phyloP scores from a whole-genome alignment of 2,888 invertebrate genomes.

The Mythimna loreyi region DNA sequence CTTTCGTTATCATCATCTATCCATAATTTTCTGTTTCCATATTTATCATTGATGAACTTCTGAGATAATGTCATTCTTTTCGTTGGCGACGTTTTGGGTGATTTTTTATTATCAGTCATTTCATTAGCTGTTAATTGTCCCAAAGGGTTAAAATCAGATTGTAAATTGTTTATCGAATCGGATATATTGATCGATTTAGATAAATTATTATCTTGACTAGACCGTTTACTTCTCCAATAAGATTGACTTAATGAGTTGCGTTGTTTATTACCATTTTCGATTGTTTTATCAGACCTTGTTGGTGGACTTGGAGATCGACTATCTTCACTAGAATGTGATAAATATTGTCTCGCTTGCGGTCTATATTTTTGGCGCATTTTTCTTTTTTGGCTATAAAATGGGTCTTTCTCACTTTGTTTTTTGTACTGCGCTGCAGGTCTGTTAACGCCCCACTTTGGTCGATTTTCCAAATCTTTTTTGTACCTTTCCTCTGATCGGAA shows the following conservation, averaged over 20 bases:
- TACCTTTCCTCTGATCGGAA: conserved; percentile 89
- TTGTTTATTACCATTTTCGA: conserved; percentile 80
- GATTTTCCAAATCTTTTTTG: conserved; percentile 91
- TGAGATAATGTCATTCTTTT: conserved; percentile 87
- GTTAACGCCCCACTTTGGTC: conserved; percentile 95
- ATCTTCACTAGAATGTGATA: conserved; percentile 92
- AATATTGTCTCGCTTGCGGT: conserved; percentile 89
- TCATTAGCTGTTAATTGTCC: conserved; percentile 85
- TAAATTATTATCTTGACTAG: conserved; percentile 80
- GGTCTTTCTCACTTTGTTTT: conserved; percentile 97
- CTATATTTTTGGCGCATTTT: conserved; percentile 93
- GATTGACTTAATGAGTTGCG: conserved; percentile 88
- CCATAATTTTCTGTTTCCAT: conserved; percentile 88
- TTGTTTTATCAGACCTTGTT: conserved; percentile 80
- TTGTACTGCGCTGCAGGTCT: conserved; percentile 95
- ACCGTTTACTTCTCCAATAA: conserved; percentile 87
- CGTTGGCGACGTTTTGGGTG: conserved; percentile 80
- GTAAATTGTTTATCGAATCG: conserved; percentile 80
- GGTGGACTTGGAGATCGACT: conserved; percentile 91
- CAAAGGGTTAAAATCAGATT: conserved; percentile 88
- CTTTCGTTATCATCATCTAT: conserved; percentile 82
- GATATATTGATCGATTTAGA: conserved; percentile 76
- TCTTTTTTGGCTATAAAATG: conserved; percentile 94
- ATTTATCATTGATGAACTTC: conserved; percentile 90
- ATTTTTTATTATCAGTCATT: conserved; percentile 79